These are phyloP conservation scores for Rhinopomastus cyanomelas DNA, from an alignment of 2,113 vertebrate species.

Conservation along the genomic window DNA sequence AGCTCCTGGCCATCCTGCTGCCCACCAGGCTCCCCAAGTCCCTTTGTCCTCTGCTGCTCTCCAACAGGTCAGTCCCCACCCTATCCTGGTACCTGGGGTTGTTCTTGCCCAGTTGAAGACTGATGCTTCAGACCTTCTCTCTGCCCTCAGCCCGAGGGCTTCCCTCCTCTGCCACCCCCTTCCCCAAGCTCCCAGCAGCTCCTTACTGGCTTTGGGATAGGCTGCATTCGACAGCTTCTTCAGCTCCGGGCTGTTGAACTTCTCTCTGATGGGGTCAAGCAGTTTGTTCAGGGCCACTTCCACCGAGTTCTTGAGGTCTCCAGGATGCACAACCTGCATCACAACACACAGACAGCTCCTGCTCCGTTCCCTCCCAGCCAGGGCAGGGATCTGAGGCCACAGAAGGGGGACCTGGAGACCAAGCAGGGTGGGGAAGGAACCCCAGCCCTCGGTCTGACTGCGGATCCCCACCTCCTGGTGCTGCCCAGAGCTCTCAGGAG, in stretches of 20 bases:
- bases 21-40: too few relatives aligned
- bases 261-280: slow-evolving; percentile 94
- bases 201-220: slow-evolving; percentile 94
- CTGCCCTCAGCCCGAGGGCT: background rate
- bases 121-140: background rate
- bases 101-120: too few relatives aligned
- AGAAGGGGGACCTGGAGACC: background rate
- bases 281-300: slow-evolving; percentile 90
- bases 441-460: background rate
- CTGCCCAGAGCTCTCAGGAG: background rate
- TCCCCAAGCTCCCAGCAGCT: background rate
- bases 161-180: background rate
- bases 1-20: too few relatives aligned
- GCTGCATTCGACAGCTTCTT: slow-evolving; percentile 84
- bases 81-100: too few relatives aligned
- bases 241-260: slow-evolving; percentile 86
- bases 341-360: background rate
- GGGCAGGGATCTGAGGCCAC: background rate
- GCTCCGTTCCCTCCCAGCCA: background rate
- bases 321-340: slow-evolving; percentile 87
- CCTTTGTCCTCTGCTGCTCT: too few relatives aligned
- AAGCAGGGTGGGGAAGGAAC: background rate
- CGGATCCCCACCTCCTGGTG: background rate
- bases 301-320: slow-evolving; percentile 94
- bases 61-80: too few relatives aligned